Evolutionary conservation across 2,113 vertebrate species (phyloP).

Genomic region (Hucho hucho): DNA sequence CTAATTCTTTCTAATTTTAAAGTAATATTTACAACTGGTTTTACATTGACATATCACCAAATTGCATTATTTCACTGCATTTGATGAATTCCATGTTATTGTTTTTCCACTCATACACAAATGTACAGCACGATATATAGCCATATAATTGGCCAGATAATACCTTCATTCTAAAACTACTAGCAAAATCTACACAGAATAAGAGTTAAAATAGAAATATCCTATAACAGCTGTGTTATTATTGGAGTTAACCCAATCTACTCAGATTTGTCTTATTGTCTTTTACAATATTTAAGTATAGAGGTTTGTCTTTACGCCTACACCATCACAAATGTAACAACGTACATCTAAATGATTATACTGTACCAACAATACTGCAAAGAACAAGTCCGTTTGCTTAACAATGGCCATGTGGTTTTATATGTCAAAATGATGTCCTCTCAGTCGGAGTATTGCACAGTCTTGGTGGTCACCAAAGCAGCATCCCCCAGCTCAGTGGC

Average conservation of each 20-base stretch:
- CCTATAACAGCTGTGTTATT: not conserved
- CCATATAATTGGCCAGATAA: too few relatives aligned
- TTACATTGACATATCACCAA: too few relatives aligned
- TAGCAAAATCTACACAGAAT: too few relatives aligned
- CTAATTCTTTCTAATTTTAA: too few relatives aligned
- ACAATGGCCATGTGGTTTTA: not conserved
- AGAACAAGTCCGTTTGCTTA: not conserved
- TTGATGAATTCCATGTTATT: not conserved
- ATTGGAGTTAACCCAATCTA: slow-evolving; percentile 6
- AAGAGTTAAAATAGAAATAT: not conserved
- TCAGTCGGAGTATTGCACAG: slow-evolving; percentile 45
- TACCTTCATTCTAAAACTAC: too few relatives aligned
- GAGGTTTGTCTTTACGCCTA: not conserved
- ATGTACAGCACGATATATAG: not conserved
- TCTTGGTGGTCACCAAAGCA: slow-evolving; percentile 74
- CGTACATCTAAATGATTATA: not conserved
- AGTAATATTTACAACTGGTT: too few relatives aligned
- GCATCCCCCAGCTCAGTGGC: slow-evolving; percentile 74
- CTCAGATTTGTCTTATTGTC: too few relatives aligned
- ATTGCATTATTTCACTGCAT: too few relatives aligned
- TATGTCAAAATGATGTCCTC: not conserved
- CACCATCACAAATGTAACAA: not conserved
- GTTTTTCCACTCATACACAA: not conserved
- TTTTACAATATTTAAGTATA: too few relatives aligned
- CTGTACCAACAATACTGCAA: not conserved